Percentiles rank a stretch among this genome's conserved stretches.
Evolutionary conservation across 2,888 invertebrate genomes (phyloP).

Genomic region (Tillus elongatus): DNA sequence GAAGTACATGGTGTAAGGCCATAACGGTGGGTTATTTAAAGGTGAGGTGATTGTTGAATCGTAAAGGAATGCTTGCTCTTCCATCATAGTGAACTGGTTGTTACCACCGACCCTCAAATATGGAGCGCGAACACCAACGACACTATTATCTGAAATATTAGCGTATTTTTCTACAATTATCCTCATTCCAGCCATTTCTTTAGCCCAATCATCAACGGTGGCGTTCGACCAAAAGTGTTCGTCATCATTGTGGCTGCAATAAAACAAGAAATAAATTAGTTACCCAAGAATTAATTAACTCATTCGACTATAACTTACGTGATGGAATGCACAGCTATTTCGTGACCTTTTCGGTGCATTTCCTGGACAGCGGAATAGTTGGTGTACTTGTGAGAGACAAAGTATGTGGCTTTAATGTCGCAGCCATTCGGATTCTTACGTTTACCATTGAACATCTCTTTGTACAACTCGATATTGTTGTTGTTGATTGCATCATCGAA

Average conservation of each 20-base stretch:
- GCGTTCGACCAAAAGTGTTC: conserved; percentile 91
- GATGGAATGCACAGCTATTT: conserved; percentile 89
- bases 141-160: conserved; percentile 82
- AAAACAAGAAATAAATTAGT: conserved; percentile 11
- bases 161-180: conserved; percentile 84
- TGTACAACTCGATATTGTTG: conserved; percentile 89
- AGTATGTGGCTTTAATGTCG: conserved; percentile 86
- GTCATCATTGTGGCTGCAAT: conserved; percentile 73
- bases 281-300: conserved; percentile 7
- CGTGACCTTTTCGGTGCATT: conserved; percentile 83
- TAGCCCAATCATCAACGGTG: conserved; percentile 86
- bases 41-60: conserved; percentile 93
- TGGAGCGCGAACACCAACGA: conserved; percentile 84
- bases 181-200: conserved; percentile 91
- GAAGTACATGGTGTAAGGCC: conserved; percentile 99
- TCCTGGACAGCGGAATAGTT: conserved; percentile 91
- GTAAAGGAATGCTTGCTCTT: conserved; percentile 88
- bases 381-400: conserved; percentile 86
- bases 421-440: conserved; percentile 90
- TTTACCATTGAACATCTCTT: conserved; percentile 82
- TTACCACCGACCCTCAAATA: conserved; percentile 88
- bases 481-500: conserved; percentile 93
- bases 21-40: conserved; percentile 81
- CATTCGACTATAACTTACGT: conserved; percentile 71
- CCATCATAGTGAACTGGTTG: conserved; percentile 96